phyloP scores from a whole-genome alignment of 2,113 vertebrate species.

The Sinosuthora webbiana region DNA sequence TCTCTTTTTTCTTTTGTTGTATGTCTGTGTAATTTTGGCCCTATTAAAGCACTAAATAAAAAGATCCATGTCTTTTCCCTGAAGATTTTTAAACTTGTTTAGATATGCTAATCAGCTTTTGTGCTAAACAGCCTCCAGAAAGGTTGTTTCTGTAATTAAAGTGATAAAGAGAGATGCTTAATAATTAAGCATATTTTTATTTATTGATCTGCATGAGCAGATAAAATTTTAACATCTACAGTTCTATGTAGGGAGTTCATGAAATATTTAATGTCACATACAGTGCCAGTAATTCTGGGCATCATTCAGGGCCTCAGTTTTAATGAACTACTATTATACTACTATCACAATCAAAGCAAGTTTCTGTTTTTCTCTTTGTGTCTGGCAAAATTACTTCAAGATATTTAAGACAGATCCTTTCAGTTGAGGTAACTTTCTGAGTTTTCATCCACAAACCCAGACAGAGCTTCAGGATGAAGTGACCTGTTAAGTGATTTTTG shows the following conservation, averaged over 20 bases:
- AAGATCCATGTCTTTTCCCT: background rate
- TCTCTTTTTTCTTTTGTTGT: background rate
- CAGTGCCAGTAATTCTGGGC: background rate
- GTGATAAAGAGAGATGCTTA: constrained; percentile 19
- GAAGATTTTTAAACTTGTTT: background rate
- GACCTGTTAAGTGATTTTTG: background rate
- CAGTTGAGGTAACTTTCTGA: background rate
- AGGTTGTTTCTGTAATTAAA: constrained; percentile 36
- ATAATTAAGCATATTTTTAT: constrained; percentile 48
- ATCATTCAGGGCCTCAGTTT: background rate
- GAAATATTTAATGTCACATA: background rate
- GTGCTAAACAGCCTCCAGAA: constrained; percentile 17
- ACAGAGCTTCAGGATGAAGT: background rate
- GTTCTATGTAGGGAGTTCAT: background rate
- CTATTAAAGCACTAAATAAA: background rate
- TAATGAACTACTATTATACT: background rate
- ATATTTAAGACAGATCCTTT: background rate
- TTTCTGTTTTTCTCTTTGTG: background rate
- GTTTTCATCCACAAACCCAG: background rate
- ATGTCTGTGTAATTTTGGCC: background rate
- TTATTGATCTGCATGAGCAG: constrained; percentile 1
- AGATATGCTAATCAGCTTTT: constrained; percentile 18
- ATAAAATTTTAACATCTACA: constrained; percentile 30
- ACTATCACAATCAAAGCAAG: background rate
- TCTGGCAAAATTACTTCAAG: background rate